Base-by-base conservation (phyloP, 2,113 vertebrate genomes). In the Phaethon lepturus region DNA sequence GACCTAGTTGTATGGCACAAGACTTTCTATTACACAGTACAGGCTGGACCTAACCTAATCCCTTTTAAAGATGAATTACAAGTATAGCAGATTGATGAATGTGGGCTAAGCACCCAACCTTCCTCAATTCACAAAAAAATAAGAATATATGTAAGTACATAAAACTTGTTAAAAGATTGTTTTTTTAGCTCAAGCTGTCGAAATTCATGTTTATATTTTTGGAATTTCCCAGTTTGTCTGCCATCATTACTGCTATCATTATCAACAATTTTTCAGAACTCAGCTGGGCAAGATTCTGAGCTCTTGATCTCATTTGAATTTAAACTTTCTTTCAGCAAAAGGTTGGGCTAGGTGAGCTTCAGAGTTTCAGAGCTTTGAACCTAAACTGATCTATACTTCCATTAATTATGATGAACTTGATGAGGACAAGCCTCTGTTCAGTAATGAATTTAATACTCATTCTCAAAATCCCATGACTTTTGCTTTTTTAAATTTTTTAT, bases 51-150 rank as follows among this genome's bases (percentile, higher is more conserved):
- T 85, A 86, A 83, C 20, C 31, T 82, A 93, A 95, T 91, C 49
- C 66, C 26, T 95, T 86, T 95, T 79, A 72, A 78, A 93, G 75
- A 69, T 55, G 31, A 93, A 44, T 93, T 95, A 66, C 59, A 83
- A 62, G 45, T 86, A 40, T 52, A 81, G 29, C 52, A 84, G 73
- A 49, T 40, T 68, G 49, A 23, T 60, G 64, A 75, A 78, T 68
- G 35, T 31, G 33, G 52, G 52, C 49, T 91, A 79, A 87, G 56
- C 53, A 69, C 28, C 35, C 58, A 87, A 76, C 42, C 17, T 82
- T 76, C 50, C 58, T 58, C 31, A 45, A 31, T 62, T 82, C 38
- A 82, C 11, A 49, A 45, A 77, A 91, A 84, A 56, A 64, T 26
- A 64, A 15, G 3, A 64, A 78, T 75, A 33, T 66, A 49, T 74